Base-by-base conservation (phyloP, 2,888 invertebrate species). In the Koerneria pararmatus region DNA sequence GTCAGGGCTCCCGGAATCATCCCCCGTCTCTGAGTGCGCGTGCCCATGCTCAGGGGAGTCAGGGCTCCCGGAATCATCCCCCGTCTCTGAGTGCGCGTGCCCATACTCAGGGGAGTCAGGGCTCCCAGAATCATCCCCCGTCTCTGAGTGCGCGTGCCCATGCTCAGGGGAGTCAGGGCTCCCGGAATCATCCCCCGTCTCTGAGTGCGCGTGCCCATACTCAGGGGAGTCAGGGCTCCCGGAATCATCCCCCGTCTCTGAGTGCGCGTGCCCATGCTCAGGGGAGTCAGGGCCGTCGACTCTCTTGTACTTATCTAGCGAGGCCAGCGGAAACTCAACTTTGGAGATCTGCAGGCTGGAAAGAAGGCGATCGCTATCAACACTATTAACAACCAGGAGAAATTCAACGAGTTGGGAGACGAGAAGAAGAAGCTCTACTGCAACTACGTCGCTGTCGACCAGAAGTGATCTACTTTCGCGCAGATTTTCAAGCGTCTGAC, bases 191-290 rank as follows among this genome's bases (percentile, higher is more conserved):
- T n/a, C n/a, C n/a, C n/a, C n/a, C n/a, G n/a, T n/a, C n/a, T n/a
- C n/a, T n/a, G n/a, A n/a, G n/a, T n/a, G n/a, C n/a, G n/a, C n/a
- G n/a, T n/a, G n/a, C n/a, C n/a, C n/a, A n/a, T n/a, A n/a, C n/a
- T n/a, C n/a, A n/a, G n/a, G n/a, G n/a, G n/a, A n/a, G n/a, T n/a
- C n/a, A 88, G 87, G 79, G 88, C 88, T 60, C 87, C 87, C 57
- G 88, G 97, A 87, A 98, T 98, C 88, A 98, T 98, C 86, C 97
- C 97, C 72, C 91, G 97, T 88, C 90, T 91, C 78, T 95, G 95
- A 86, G 98, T 98, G 83, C 90, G 92, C 85, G 97, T 98, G 87
- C 97, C 98, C 86, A 97, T 98, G 97, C 94, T 97, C 88, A 95
- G 97, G 83, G 97, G 98, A 84, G 95, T 98, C 85, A 98, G 98